A percentile compares a stretch with the other conserved stretches of the same genome.
Conservation (phyloP, 2,113 vertebrate genomes). For the Natator depressus region DNA sequence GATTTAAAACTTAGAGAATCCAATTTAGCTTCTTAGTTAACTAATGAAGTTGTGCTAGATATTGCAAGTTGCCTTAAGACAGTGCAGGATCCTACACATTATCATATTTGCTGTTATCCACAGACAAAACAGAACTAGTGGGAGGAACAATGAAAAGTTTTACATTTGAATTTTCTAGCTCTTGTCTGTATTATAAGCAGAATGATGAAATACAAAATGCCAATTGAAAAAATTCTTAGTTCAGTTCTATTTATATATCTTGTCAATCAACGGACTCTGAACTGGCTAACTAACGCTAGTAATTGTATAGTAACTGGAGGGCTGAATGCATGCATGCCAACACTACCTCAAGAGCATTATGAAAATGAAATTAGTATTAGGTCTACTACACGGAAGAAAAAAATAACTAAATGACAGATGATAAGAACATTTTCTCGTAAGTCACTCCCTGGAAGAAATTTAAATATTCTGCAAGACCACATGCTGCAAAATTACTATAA, state of each 20-base stretch:
- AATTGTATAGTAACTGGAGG: not conserved
- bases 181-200: not conserved
- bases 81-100: not conserved
- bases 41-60: not conserved
- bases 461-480: not conserved
- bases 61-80: not conserved
- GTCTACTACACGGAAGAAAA: not conserved
- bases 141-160: not conserved
- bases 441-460: not conserved
- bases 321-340: not conserved
- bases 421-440: not conserved
- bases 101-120: not conserved
- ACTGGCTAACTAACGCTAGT: not conserved
- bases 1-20: not conserved
- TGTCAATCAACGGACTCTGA: not conserved
- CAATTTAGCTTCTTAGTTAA: not conserved
- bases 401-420: not conserved
- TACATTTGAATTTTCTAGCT: not conserved
- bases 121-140: not conserved
- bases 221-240: not conserved
- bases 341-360: not conserved
- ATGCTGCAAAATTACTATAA: not conserved
- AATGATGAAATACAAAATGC: not conserved
- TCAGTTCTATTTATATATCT: not conserved
- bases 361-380: not conserved